Evolutionary conservation across 2,888 invertebrate genomes (phyloP).

Genomic region (Lathronympha strigana): DNA sequence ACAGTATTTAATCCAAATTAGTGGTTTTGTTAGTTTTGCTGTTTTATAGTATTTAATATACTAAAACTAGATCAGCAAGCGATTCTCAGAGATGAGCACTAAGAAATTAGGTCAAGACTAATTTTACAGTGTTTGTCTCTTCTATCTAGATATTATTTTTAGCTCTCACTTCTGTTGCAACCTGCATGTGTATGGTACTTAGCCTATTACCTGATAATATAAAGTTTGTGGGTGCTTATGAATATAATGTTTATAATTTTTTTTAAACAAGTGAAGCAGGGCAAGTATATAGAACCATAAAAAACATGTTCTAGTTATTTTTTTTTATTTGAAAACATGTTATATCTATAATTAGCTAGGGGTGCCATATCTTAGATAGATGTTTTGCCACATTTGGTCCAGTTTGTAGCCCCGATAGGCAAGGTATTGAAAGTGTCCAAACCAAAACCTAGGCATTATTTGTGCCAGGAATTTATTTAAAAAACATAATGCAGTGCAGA

Average conservation of each 20-base stretch:
- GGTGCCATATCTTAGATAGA: no score
- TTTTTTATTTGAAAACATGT: no score
- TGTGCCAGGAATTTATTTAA: no score
- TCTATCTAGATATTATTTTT: constrained; percentile 21
- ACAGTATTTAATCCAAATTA: no score
- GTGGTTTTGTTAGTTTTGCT: not conserved
- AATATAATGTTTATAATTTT: not conserved
- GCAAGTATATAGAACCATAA: not conserved
- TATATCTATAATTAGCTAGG: no score
- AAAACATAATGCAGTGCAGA: no score
- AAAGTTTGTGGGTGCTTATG: not conserved
- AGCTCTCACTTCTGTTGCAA: constrained; percentile 6
- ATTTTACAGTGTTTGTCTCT: constrained; percentile 3
- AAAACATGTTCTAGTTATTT: no score
- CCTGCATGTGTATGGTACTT: not conserved
- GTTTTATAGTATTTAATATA: not conserved
- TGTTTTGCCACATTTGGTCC: no score
- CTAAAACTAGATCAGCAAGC: not conserved
- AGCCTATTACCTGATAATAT: not conserved
- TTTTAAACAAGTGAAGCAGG: not conserved
- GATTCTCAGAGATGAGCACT: not conserved
- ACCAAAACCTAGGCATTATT: no score
- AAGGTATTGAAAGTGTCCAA: no score
- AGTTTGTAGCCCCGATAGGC: no score
- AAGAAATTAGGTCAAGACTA: constrained; percentile 16